Conservation (phyloP, 2,113 vertebrate genomes). For the Dipodomys stephensi region DNA sequence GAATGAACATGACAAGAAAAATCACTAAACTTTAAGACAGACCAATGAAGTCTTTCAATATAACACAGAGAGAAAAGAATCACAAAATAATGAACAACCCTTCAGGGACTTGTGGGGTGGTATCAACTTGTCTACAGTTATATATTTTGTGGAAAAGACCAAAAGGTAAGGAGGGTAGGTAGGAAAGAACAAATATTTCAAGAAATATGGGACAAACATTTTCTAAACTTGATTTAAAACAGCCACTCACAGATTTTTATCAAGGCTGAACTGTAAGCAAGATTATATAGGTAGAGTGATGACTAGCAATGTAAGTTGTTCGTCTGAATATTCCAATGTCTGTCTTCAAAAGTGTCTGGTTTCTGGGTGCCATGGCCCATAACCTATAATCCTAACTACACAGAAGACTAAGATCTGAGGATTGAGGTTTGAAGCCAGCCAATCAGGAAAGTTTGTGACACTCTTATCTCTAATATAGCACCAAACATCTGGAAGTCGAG, state of each 20-base stretch:
- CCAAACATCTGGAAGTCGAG: no score
- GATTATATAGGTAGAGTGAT: neutral
- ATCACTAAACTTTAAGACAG: neutral
- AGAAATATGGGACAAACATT: neutral
- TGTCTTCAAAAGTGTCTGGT: neutral
- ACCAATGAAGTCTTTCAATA: neutral
- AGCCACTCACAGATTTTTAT: neutral
- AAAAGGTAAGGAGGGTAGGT: neutral
- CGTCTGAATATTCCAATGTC: neutral
- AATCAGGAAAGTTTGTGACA: no score
- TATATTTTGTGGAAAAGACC: neutral
- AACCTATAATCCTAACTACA: neutral
- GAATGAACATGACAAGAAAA: neutral
- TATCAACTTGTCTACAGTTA: neutral
- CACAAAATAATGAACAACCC: neutral
- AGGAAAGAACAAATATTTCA: neutral
- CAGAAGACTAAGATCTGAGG: no score
- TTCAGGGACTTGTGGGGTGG: neutral
- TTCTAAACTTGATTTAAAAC: neutral
- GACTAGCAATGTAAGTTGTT: neutral
- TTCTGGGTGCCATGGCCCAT: no score
- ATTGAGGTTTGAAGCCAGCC: no score
- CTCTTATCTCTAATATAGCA: no score
- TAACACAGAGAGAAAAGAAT: neutral
- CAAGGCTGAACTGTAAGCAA: neutral